These are phyloP conservation scores for Liasis olivaceus DNA, from an alignment of 2,797 vertebrate genomes.

Conservation along the genomic window DNA sequence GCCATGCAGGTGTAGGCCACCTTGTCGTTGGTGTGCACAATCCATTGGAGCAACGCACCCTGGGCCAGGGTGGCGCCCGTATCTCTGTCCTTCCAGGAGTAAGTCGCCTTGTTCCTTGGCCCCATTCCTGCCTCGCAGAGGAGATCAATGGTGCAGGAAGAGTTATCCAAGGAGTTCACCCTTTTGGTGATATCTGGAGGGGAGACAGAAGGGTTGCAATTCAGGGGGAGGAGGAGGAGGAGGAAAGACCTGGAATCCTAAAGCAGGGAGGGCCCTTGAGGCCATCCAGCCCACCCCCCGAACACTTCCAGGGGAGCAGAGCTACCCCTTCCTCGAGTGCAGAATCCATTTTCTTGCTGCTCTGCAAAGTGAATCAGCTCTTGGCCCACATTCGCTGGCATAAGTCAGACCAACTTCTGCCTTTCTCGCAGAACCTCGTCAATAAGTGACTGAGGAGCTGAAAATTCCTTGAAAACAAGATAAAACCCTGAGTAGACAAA, in stretches of 20 bases:
- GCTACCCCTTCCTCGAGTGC: background rate
- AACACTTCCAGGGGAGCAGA: no score
- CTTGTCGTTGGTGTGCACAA: rapidly evolving
- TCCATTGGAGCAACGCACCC: rapidly evolving
- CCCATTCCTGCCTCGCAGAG: background rate
- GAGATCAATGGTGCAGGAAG: background rate
- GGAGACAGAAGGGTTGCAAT: background rate
- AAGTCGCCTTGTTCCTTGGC: rapidly evolving
- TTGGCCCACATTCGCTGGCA: background rate
- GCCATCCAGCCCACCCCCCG: background rate
- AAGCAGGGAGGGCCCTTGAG: background rate
- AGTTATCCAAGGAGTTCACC: rapidly evolving
- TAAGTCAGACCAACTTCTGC: background rate
- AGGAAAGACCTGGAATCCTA: background rate
- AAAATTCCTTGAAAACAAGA: background rate
- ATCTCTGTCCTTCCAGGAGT: background rate
- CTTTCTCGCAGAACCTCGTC: background rate
- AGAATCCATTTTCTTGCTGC: background rate
- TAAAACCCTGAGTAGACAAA: background rate
- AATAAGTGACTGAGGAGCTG: background rate
- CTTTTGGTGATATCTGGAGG: background rate
- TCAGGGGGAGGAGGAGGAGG: background rate
- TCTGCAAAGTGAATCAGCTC: background rate
- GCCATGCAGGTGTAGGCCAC: background rate
- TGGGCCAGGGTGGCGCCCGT: background rate